Evolutionary conservation across 1,140 invertebrate genomes (phyloP), one percentile per base, ranked within the genome.

Genomic region (Ectropis grisescens): DNA sequence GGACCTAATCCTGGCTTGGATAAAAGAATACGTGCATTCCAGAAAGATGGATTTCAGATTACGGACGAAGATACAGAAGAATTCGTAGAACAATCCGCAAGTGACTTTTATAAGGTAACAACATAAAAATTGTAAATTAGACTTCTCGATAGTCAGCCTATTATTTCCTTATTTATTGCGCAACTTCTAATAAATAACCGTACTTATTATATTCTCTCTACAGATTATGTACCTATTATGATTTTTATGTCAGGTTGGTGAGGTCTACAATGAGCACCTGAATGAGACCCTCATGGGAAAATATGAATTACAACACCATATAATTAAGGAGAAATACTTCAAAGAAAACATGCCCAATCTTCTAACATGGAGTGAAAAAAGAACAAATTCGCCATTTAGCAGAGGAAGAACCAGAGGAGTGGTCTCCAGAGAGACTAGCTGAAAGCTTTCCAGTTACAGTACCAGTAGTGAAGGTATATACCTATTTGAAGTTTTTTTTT

Each of bases 281-380:
- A 66, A 65, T 29, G 75, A 80, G 45, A 61, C 64, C 16, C 25
- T 66, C 9, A 58, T 60, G 6, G 56, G 59, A 2, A 72, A 72
- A 47, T 45, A 72, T 37, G 49, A 72, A 6, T 27, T 76, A 1
- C 53, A 86, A 33, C 76, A 84, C 25, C 68, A 83, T 23, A 92
- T 93, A 38, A 82, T 91, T 0, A 84, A 83, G 43, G 82, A 84
- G n/a, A 93, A 92, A 67, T 93, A 91, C 58, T 91, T 93, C 57
- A 88, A 88, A 28, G 80, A 87, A 43, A 84, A 86, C 37, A 80
- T 88, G 37, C 86, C 89, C 0, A 91, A 88, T 55, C 85, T 96
- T n/a, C 56, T 96, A 34, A 93, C 92, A 1, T 94, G 89, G 84
- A 85, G 87, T 43, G 93, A 95, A 60, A n/a, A 95, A 92, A 60